A percentile compares a stretch with the other conserved stretches of the same genome.
Conservation (phyloP, 2,888 invertebrate genomes). For the Diploptera punctata region DNA sequence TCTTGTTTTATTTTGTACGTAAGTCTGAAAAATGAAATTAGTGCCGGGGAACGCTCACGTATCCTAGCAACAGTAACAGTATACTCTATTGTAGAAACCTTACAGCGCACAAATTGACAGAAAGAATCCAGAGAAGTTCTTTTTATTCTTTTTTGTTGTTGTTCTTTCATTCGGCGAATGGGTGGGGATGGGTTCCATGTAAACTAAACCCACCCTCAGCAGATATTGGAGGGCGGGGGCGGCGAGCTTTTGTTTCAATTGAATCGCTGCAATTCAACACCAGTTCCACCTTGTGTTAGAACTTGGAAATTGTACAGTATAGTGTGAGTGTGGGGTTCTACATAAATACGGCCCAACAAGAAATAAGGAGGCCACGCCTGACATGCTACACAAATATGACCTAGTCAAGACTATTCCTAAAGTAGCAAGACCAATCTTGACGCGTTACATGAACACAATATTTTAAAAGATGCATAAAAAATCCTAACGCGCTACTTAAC, state of each 20-base stretch:
- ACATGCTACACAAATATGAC: too few species aligned
- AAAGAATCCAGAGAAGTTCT: conserved; percentile 30
- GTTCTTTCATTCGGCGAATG: conserved; percentile 17
- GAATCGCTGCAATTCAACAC: conserved; percentile 24
- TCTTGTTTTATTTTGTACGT: too few species aligned
- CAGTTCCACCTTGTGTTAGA: conserved; percentile 23
- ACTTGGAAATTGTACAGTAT: conserved; percentile 20
- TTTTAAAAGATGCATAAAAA: too few species aligned
- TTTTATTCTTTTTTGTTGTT: conserved; percentile 11
- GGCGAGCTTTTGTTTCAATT: conserved; percentile 29
- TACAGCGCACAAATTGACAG: conserved; percentile 27
- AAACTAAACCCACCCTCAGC: conserved; percentile 24
- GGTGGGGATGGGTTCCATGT: conserved; percentile 13
- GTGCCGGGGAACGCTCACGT: too few species aligned
- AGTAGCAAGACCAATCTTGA: too few species aligned
- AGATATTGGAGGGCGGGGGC: background rate
- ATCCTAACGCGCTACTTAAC: too few species aligned
- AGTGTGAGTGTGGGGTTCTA: background rate
- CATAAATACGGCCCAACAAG: background rate
- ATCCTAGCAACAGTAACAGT: conserved; percentile 15
- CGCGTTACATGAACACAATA: too few species aligned
- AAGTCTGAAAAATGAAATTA: too few species aligned
- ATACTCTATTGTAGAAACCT: conserved; percentile 18
- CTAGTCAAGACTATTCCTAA: too few species aligned
- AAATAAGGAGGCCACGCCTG: background rate